These are phyloP conservation scores for Eupristina koningsbergeri DNA, from an alignment of 1,140 invertebrate genomes.

Conservation along the genomic window DNA sequence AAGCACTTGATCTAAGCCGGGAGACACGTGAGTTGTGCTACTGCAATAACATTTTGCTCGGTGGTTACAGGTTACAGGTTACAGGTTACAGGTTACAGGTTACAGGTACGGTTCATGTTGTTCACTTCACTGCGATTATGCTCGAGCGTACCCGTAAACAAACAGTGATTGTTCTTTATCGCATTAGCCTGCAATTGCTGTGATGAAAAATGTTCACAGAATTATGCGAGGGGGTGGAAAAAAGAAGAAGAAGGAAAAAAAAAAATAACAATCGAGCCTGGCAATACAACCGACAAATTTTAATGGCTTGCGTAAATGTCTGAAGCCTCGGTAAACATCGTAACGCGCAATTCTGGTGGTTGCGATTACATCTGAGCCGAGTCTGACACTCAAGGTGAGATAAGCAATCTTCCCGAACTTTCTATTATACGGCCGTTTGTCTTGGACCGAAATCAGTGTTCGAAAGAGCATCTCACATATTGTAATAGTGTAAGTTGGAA, in stretches of 20 bases:
- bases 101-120: not conserved
- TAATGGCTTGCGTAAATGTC: not conserved
- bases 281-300: not conserved
- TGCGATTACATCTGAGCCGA: slow-evolving; percentile 17
- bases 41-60: too few species aligned
- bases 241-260: too few species aligned
- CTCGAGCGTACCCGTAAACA: not conserved
- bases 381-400: slow-evolving; percentile 4
- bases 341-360: not conserved
- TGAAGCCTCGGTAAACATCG: not conserved
- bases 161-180: slow-evolving; percentile 35
- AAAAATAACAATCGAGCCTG: not conserved
- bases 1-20: not conserved
- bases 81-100: too few species aligned
- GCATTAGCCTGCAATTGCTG: not conserved
- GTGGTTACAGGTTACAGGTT: too few species aligned
- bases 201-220: not conserved
- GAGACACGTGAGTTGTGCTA: too few species aligned
- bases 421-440: slow-evolving; percentile 19
- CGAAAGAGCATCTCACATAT: not conserved
- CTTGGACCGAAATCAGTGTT: not conserved
- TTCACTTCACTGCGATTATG: not conserved
- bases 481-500: not conserved
- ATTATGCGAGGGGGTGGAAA: not conserved
- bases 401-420: slow-evolving; percentile 45